phyloP scores from a whole-genome alignment of 2,113 vertebrate genomes.

The Nerophis lumbriciformis region DNA sequence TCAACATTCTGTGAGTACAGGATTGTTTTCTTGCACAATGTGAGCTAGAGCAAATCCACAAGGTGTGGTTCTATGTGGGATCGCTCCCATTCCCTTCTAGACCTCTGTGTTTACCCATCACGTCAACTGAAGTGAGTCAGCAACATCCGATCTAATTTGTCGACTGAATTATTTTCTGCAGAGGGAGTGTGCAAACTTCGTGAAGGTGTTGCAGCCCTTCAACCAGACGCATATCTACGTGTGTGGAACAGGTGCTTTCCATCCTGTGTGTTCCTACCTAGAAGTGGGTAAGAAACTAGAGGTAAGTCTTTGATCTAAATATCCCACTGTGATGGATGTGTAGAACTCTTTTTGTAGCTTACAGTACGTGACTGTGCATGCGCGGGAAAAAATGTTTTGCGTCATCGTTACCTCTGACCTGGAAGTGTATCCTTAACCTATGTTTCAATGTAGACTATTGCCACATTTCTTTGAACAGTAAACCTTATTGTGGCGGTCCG shows the following conservation, averaged over 20 bases:
- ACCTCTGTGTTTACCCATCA: slow-evolving; percentile 5
- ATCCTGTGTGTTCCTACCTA: slow-evolving; percentile 91
- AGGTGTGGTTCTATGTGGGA: background rate
- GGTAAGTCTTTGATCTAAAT: slow-evolving; percentile 68
- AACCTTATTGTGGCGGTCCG: no score
- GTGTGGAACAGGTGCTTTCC: slow-evolving; percentile 95
- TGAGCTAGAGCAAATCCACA: background rate
- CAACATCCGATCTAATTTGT: no score
- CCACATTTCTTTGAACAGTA: no score
- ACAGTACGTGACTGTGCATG: no score
- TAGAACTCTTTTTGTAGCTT: background rate
- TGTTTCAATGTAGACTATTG: no score
- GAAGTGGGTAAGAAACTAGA: slow-evolving; percentile 90
- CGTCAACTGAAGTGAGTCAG: background rate
- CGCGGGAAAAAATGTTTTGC: no score
- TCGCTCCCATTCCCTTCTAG: slow-evolving; percentile 3
- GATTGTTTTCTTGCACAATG: no score
- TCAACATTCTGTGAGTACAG: no score
- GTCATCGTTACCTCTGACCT: no score
- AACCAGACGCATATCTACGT: slow-evolving; percentile 94
- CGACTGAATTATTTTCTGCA: slow-evolving; percentile 45
- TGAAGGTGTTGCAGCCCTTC: slow-evolving; percentile 88
- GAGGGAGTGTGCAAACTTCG: slow-evolving; percentile 97
- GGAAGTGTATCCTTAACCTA: no score
- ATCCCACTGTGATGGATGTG: background rate